These are phyloP conservation scores for Coilia nasus DNA, from an alignment of 2,797 vertebrate species.

Conservation along the genomic window DNA sequence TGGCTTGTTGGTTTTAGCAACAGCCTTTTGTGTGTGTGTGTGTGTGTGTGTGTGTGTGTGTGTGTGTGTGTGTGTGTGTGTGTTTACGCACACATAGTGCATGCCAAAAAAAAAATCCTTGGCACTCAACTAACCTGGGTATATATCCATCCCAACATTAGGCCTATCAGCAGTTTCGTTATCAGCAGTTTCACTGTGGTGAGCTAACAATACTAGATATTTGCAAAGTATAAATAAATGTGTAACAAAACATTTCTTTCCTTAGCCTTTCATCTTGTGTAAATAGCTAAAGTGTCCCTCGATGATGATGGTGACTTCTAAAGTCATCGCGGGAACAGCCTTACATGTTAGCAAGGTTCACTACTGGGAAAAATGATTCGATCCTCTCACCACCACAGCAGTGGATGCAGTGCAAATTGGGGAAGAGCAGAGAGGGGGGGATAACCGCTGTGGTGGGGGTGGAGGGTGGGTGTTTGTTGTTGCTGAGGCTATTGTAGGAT, in stretches of 20 bases:
- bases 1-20: background rate
- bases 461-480: too few species aligned
- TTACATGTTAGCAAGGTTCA: background rate
- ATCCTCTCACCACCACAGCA: too few species aligned
- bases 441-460: too few species aligned
- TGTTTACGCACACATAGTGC: background rate
- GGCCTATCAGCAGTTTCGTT: background rate
- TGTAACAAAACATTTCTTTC: background rate
- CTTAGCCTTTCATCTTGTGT: background rate
- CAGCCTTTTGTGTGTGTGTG: background rate
- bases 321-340: background rate
- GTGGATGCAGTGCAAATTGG: too few species aligned
- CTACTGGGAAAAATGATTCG: background rate
- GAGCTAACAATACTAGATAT: background rate
- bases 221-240: background rate
- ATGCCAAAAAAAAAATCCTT: background rate
- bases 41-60: background rate
- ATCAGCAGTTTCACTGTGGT: background rate
- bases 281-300: background rate
- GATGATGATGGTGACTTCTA: background rate
- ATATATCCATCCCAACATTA: background rate
- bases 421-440: too few species aligned
- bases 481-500: too few species aligned
- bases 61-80: slow-evolving; percentile 2
- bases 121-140: background rate